These are phyloP conservation scores for Drosophila ustulata DNA, from an alignment of 2,888 invertebrate species.

Conservation along the genomic window DNA sequence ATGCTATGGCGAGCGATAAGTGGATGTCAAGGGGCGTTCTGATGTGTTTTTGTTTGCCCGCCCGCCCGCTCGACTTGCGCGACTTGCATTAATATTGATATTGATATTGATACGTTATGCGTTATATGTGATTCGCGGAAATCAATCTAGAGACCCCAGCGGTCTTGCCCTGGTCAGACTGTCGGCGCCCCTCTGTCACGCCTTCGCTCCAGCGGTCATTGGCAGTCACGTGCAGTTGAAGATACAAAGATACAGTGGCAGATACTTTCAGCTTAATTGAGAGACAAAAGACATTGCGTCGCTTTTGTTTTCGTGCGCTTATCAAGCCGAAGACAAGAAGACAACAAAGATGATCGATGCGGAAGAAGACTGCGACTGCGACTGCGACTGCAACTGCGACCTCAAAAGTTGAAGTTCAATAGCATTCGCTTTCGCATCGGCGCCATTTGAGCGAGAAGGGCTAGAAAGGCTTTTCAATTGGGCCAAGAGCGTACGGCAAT, in stretches of 20 bases:
- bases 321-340: conserved; percentile 25
- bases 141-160: conserved; percentile 26
- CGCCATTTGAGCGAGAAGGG: conserved; percentile 2
- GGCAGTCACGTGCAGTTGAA: conserved; percentile 28
- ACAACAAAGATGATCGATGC: conserved; percentile 28
- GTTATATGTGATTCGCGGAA: conserved; percentile 23
- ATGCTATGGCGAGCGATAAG: conserved; percentile 53
- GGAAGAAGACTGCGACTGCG: conserved; percentile 12
- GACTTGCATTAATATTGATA: not conserved
- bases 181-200: conserved; percentile 30
- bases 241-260: not conserved
- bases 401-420: conserved; percentile 51
- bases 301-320: conserved; percentile 22
- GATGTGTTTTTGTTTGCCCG: conserved; percentile 11
- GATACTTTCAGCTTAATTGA: conserved; percentile 29
- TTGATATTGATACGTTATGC: conserved; percentile 16
- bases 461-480: not conserved
- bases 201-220: conserved; percentile 28
- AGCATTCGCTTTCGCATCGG: conserved; percentile 19
- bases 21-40: conserved; percentile 69
- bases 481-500: not conserved
- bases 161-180: conserved; percentile 32
- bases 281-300: conserved; percentile 27
- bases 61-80: not conserved
- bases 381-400: conserved; percentile 13